phyloP scores from a whole-genome alignment of 2,888 invertebrate genomes.

The Electrophaes corylata region DNA sequence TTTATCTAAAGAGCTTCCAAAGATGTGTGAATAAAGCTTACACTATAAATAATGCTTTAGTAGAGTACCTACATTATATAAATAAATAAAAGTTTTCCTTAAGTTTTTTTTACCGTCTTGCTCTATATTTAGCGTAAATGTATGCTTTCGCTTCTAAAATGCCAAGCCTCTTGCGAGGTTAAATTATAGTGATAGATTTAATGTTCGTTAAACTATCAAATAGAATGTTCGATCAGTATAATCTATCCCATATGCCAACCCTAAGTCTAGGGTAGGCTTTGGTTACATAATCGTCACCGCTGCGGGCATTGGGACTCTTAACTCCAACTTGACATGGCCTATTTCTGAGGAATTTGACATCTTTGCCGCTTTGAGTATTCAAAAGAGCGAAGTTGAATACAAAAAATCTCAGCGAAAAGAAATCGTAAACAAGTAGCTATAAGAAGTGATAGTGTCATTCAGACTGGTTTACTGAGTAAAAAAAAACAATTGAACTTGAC shows the following conservation, averaged over 20 bases:
- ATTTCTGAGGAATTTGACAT: slow-evolving; percentile 75
- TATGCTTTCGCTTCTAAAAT: not conserved
- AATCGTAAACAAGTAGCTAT: slow-evolving; percentile 34
- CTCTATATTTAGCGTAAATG: not conserved
- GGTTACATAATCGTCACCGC: slow-evolving; percentile 75
- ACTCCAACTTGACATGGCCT: slow-evolving; percentile 77
- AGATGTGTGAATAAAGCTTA: slow-evolving; percentile 3
- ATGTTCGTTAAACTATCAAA: not conserved
- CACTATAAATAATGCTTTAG: slow-evolving; percentile 3
- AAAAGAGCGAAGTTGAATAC: slow-evolving; percentile 44
- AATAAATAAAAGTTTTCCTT: not conserved
- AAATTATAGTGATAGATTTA: not conserved
- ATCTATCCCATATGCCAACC: slow-evolving; percentile 49
- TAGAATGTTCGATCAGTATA: slow-evolving; percentile 2
- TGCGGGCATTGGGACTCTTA: slow-evolving; percentile 73
- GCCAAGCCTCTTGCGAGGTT: not conserved
- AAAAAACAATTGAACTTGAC: slow-evolving; percentile 29
- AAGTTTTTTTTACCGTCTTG: not conserved
- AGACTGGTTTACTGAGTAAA: slow-evolving; percentile 32
- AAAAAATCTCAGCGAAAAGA: slow-evolving; percentile 31
- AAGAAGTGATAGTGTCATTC: slow-evolving; percentile 39
- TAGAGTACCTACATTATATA: not conserved
- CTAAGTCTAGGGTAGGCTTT: slow-evolving; percentile 59
- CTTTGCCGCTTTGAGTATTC: slow-evolving; percentile 60
- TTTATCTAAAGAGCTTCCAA: slow-evolving; percentile 1